Evolutionary conservation across 2,797 vertebrate species (phyloP), one percentile per base, ranked within the genome.

Genomic region (Scleropages formosus): DNA sequence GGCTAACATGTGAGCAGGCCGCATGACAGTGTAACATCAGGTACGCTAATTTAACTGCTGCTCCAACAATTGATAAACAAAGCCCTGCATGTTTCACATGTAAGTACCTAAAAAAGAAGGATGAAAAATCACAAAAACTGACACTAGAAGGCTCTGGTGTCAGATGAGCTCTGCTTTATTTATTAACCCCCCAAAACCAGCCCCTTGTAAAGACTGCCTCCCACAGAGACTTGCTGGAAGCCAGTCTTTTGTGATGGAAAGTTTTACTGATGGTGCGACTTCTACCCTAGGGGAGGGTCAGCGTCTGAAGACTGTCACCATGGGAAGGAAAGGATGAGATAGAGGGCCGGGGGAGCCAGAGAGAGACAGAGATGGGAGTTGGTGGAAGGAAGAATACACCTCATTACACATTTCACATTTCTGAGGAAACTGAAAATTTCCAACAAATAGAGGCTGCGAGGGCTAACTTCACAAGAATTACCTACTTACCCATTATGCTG

Each of bases 401-500:
- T 53, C 49, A 53, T 16, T 8, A 49, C 49, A 15, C 18, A 9
- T 22, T 4, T 9, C 59, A 4, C 2, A n/a, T n/a, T 13, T 31
- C 6, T 15, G 53, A 24, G 8, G 22, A 26, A n/a, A 24, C 12
- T 20, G 67, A n/a, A 56, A n/a, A 22, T 39, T 20, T 47, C 46
- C 12, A n/a, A 8, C 7, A 12, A 74, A 22, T 26, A 44, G 87
- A 88, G 85, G 85, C 87, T 90, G 88, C 86, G 80, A 88, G 82
- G 84, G 82, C 86, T 80, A 88, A 88, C 84, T 80, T 81, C 82
- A 83, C 88, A 87, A 92, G 86, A 92, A 93, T 93, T 89, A 91
- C 88, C 93, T 94, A 97, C 97, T 98, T 95, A 99, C 97, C 97
- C 93, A 96, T 97, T 93, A 98, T 91, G 94, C 92, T 94, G 73